Base-by-base conservation (phyloP, 2,113 vertebrate species). In the Ceratotherium simum region DNA sequence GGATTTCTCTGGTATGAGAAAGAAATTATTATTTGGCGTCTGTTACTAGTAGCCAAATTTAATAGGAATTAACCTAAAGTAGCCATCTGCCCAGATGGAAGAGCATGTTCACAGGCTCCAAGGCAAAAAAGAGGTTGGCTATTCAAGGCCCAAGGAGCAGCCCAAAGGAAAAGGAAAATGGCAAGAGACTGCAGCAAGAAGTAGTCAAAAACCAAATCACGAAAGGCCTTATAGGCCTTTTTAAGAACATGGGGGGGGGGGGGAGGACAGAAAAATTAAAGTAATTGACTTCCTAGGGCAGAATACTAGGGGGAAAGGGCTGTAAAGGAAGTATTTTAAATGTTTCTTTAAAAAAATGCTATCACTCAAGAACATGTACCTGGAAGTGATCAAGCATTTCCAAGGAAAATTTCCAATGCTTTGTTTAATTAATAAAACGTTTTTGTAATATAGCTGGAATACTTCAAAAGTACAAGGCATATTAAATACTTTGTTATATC, bases 61-160 rank as follows among this genome's bases (percentile, higher is more conserved):
- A 95, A 75, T 62, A 95, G 31, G 85, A 86, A 95, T n/a, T 84
- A 94, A 84, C 76, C 83, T 75, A 96, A 90, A 12, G 60, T 17
- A 96, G 46, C 39, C 58, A 92, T 65, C 39, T 67, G 78, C 48
- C 39, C 23, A 80, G 20, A 46, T 3, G 8, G 46, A 95, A 90
- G 8, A 86, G 16, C 14, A 93, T 36, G 25, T 64, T 76, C 73
- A 86, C 36, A 72, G 13, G 60, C 31, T 65, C 31, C 46, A 80
- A 95, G 17, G 58, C 27, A 82, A 70, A 82, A 64, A 60, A 81
- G 33, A 54, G 7, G 17, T 75, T 60, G 20, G 36, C 54, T 69
- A 62, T 8, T 85, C 8, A 88, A 87, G 31, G 25, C 3, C 39
- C 29, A 56, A 88, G 73, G 36, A 65, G 23, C 3, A 92, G 36